These are phyloP conservation scores for Dromaius novaehollandiae DNA, from an alignment of 2,113 vertebrate genomes.

Conservation along the genomic window DNA sequence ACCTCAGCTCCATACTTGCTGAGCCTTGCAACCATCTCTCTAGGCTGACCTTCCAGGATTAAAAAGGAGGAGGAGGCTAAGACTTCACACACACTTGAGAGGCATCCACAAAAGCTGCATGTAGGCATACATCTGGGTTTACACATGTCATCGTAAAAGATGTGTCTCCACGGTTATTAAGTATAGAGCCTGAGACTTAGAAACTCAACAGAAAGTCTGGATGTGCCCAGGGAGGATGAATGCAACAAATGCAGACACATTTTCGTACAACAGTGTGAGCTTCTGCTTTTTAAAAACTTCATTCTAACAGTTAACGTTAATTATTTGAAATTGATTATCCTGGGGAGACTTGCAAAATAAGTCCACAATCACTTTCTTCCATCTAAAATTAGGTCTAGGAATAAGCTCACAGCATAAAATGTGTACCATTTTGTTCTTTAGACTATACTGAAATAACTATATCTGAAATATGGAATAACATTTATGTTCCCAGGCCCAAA, in stretches of 20 bases:
- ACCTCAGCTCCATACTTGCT: neutral
- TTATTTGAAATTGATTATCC: neutral
- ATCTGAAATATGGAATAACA: neutral
- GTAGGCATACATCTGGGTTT: neutral
- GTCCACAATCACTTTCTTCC: neutral
- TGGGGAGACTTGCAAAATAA: neutral
- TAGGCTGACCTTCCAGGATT: neutral
- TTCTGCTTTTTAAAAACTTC: neutral
- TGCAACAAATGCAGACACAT: neutral
- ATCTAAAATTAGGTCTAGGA: neutral
- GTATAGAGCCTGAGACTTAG: neutral
- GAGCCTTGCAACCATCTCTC: neutral
- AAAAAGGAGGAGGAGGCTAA: neutral
- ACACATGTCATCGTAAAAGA: neutral
- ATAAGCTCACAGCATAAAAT: neutral
- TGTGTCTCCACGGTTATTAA: neutral
- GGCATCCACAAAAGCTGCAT: neutral
- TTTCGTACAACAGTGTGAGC: neutral
- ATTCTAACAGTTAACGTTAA: neutral
- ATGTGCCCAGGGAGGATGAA: neutral
- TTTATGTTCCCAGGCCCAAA: neutral
- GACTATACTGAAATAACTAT: too few relatives aligned
- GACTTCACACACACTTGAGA: neutral
- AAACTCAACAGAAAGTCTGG: neutral
- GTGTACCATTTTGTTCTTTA: neutral